Evolutionary conservation across 2,113 vertebrate species (phyloP).

Genomic region (Ophthalmolycus amberensis): DNA sequence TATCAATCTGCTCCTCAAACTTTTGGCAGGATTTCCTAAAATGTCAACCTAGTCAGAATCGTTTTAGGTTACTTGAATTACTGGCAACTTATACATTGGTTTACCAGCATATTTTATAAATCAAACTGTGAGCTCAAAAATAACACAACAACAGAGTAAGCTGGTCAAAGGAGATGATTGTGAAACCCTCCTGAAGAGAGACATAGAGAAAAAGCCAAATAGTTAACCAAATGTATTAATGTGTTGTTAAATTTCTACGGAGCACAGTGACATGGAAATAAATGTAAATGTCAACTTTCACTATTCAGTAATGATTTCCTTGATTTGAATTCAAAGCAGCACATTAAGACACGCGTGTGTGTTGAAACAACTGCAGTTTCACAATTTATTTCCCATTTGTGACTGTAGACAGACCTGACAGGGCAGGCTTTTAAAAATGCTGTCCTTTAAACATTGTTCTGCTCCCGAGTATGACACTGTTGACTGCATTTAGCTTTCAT

Average conservation of each 20-base stretch:
- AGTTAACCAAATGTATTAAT: slow-evolving; percentile 67
- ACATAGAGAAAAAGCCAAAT: slow-evolving; percentile 25
- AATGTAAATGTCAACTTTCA: slow-evolving; percentile 62
- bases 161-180: slow-evolving; percentile 23
- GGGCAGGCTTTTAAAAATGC: slow-evolving; percentile 43
- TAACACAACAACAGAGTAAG: neutral
- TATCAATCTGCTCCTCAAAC: neutral
- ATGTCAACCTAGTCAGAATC: neutral
- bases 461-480: slow-evolving; percentile 42
- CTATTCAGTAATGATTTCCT: slow-evolving; percentile 62
- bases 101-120: neutral
- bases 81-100: neutral
- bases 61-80: neutral
- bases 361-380: slow-evolving; percentile 47
- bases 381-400: slow-evolving; percentile 56
- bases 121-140: neutral
- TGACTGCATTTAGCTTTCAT: slow-evolving; percentile 69
- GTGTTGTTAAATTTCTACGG: slow-evolving; percentile 58
- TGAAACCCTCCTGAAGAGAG: slow-evolving; percentile 40
- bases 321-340: slow-evolving; percentile 63
- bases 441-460: slow-evolving; percentile 55
- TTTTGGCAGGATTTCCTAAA: neutral
- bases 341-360: slow-evolving; percentile 49
- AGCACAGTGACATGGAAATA: slow-evolving; percentile 59
- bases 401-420: slow-evolving; percentile 63